These are phyloP conservation scores for Molossus alvarezi DNA, from an alignment of 2,797 vertebrate genomes.

Conservation along the genomic window DNA sequence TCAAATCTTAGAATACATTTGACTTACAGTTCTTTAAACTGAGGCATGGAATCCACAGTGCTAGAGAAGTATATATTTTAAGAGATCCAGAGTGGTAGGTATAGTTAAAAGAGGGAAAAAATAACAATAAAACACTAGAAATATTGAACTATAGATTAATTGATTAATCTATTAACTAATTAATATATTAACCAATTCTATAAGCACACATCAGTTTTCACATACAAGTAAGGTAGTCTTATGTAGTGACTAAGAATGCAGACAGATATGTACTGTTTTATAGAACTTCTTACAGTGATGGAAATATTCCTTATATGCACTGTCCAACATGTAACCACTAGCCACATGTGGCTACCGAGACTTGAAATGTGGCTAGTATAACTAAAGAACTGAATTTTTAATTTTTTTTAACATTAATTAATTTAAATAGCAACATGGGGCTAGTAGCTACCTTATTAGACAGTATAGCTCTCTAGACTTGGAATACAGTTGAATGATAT, in stretches of 20 bases:
- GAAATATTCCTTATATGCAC: background rate
- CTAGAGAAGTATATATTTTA: constrained; percentile 29
- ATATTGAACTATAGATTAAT: constrained; percentile 7
- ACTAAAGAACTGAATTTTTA: background rate
- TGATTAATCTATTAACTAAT: background rate
- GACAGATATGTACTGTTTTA: background rate
- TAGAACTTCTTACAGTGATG: background rate
- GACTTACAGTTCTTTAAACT: background rate
- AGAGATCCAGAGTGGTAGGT: background rate
- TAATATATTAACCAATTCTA: background rate
- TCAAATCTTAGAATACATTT: constrained; percentile 43
- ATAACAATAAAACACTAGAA: background rate
- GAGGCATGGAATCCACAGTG: background rate
- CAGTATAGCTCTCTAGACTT: background rate
- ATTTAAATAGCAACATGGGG: background rate
- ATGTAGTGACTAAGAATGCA: background rate
- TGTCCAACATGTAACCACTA: background rate
- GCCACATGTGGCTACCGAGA: background rate
- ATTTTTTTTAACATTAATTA: constrained; percentile 8
- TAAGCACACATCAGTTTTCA: constrained; percentile 24
- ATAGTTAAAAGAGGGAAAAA: background rate
- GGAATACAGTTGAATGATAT: background rate
- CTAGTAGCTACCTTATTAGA: background rate
- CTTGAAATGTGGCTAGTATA: background rate
- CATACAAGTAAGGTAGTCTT: background rate